Evolutionary conservation across 2,113 vertebrate species (phyloP).

Genomic region (western clawed frog (Xenopus tropicalis)): DNA sequence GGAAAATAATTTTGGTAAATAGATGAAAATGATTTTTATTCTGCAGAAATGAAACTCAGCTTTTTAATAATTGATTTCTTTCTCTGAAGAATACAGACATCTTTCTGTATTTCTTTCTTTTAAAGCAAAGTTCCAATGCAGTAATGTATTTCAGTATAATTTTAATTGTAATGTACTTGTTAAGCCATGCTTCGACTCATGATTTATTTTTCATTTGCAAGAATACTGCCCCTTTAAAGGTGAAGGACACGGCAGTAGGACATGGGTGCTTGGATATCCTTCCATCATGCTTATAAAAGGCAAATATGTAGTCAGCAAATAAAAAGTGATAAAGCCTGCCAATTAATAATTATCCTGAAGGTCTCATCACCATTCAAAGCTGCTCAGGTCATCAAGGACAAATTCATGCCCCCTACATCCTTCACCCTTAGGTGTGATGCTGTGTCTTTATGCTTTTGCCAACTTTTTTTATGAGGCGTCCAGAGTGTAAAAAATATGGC

Average conservation of each 20-base stretch:
- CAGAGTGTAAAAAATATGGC: conserved; percentile 93
- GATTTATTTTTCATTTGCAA: conserved; percentile 55
- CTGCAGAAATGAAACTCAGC: too few species aligned
- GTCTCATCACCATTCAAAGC: conserved; percentile 56
- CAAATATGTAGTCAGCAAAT: conserved; percentile 65
- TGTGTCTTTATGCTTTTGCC: conserved; percentile 47
- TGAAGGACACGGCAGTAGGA: conserved; percentile 53
- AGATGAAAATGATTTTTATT: background rate
- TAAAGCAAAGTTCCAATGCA: background rate
- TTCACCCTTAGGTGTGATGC: conserved; percentile 69
- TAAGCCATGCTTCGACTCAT: conserved; percentile 60
- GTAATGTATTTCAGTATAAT: too few species aligned
- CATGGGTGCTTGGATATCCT: conserved; percentile 44
- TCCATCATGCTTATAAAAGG: conserved; percentile 61
- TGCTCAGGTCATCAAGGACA: conserved; percentile 61
- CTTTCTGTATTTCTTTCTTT: conserved; percentile 50
- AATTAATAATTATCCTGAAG: conserved; percentile 68
- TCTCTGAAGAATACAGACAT: background rate
- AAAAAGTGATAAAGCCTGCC: conserved; percentile 56
- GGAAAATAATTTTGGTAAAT: background rate
- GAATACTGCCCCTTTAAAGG: conserved; percentile 50
- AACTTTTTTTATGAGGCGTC: conserved; percentile 75
- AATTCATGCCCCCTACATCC: conserved; percentile 58
- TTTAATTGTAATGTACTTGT: conserved; percentile 64
- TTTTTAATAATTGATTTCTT: too few species aligned